Percentiles rank a stretch among this genome's conserved stretches.
Evolutionary conservation across 2,113 vertebrate genomes (phyloP).

Genomic region (Sterrhoptilus dennistouni): DNA sequence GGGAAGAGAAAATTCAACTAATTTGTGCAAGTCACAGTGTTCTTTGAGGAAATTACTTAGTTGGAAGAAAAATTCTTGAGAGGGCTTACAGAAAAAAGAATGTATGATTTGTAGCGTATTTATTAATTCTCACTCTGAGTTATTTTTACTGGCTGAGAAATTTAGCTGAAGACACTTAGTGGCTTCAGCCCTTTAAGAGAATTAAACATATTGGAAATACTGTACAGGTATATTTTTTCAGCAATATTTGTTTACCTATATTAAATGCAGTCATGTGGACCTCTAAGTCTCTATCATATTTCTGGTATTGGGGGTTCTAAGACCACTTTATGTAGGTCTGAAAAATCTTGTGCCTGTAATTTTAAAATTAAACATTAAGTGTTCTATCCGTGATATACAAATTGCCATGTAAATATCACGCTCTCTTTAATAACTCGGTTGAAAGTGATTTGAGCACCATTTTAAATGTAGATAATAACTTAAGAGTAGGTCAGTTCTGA

Average conservation of each 20-base stretch:
- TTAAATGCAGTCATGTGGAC: background rate
- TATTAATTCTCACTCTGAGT: conserved; percentile 14
- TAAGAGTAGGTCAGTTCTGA: background rate
- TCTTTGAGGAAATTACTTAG: conserved; percentile 11
- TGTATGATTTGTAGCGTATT: background rate
- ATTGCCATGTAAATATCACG: background rate
- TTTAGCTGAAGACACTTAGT: background rate
- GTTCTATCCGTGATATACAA: background rate
- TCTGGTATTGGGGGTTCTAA: background rate
- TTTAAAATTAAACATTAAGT: background rate
- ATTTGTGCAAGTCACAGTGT: background rate
- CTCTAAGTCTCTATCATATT: background rate
- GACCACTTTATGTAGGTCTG: background rate
- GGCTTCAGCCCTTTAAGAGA: background rate
- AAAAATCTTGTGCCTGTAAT: background rate
- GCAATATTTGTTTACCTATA: background rate
- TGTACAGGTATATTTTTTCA: background rate
- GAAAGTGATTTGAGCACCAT: background rate
- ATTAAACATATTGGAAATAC: background rate
- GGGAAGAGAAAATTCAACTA: background rate
- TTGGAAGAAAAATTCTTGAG: conserved; percentile 16
- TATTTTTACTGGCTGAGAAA: background rate
- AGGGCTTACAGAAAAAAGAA: background rate
- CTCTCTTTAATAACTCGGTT: background rate
- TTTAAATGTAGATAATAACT: background rate